Conservation (phyloP, 1,140 invertebrate species). For the Druon quercuslanigerum region DNA sequence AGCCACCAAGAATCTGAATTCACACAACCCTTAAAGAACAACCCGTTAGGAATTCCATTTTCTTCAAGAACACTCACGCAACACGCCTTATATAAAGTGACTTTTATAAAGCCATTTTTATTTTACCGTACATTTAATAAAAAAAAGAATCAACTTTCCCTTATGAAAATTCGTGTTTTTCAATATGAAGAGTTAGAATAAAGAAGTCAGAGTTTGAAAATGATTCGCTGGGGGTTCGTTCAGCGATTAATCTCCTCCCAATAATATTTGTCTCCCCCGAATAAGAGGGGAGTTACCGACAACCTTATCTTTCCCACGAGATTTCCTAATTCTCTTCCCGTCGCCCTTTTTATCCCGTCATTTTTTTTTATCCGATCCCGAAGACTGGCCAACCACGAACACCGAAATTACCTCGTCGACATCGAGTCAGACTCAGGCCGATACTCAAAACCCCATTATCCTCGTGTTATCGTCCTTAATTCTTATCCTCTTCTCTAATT, state of each 20-base stretch:
- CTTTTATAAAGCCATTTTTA: too few species aligned
- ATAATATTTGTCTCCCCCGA: conserved; percentile 54
- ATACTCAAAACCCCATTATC: conserved; percentile 58
- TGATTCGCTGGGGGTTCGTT: conserved; percentile 30
- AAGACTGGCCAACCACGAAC: conserved; percentile 23
- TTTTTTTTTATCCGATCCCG: conserved; percentile 9
- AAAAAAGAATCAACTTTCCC: too few species aligned
- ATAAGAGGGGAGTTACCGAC: conserved; percentile 24
- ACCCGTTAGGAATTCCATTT: conserved; percentile 15
- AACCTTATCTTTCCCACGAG: conserved; percentile 23
- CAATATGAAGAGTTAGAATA: background rate
- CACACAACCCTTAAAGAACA: conserved; percentile 12
- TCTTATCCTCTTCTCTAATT: conserved; percentile 42
- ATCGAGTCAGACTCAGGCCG: conserved; percentile 57
- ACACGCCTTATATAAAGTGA: too few species aligned
- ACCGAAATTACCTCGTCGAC: conserved; percentile 36
- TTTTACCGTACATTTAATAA: too few species aligned
- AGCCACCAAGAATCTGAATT: conserved; percentile 27
- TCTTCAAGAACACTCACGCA: background rate
- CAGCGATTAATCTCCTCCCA: conserved; percentile 55
- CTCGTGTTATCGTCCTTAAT: conserved; percentile 61
- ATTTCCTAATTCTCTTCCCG: conserved; percentile 25
- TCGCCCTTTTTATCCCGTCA: conserved; percentile 35
- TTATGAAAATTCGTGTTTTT: too few species aligned
- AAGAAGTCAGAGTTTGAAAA: conserved; percentile 15